Conservation (phyloP, 2,797 vertebrate species). For the Chanos chanos region DNA sequence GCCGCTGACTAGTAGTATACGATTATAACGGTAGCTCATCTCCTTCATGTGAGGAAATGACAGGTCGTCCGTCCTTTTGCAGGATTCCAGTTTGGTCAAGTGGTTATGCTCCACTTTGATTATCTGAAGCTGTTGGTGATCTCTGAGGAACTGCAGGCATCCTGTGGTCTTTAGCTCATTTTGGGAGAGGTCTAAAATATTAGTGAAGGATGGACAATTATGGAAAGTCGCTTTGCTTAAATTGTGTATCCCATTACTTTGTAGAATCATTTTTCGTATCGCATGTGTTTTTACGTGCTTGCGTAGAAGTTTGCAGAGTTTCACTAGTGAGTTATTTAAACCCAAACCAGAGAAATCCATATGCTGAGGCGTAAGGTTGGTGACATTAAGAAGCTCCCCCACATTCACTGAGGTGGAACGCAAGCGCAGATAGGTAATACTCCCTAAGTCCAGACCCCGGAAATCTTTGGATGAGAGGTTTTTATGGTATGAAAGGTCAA, state of each 20-base stretch:
- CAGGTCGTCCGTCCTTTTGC: neutral
- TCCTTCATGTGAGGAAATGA: constrained; percentile 38
- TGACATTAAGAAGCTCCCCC: constrained; percentile 55
- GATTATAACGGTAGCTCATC: constrained; percentile 70
- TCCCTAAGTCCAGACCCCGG: constrained; percentile 54
- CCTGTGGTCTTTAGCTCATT: constrained; percentile 43
- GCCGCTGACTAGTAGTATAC: constrained; percentile 53
- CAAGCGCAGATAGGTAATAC: constrained; percentile 52
- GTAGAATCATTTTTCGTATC: constrained; percentile 45
- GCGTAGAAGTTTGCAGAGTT: constrained; percentile 57
- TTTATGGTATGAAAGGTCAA: constrained; percentile 69
- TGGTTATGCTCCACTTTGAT: constrained; percentile 64
- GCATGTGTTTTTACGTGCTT: neutral
- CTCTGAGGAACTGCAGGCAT: constrained; percentile 61
- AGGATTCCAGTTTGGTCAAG: constrained; percentile 41
- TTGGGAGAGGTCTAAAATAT: constrained; percentile 56
- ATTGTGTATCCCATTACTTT: constrained; percentile 46
- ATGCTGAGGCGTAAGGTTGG: constrained; percentile 44
- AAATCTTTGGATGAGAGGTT: constrained; percentile 52
- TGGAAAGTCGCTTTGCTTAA: constrained; percentile 37
- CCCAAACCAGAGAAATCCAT: constrained; percentile 66
- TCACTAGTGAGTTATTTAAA: constrained; percentile 38
- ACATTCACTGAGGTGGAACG: constrained; percentile 57
- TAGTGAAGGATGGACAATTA: constrained; percentile 56
- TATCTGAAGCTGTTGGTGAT: constrained; percentile 36